Conservation (phyloP, 2,797 vertebrate genomes). For the Schizothorax lantsangensis region DNA sequence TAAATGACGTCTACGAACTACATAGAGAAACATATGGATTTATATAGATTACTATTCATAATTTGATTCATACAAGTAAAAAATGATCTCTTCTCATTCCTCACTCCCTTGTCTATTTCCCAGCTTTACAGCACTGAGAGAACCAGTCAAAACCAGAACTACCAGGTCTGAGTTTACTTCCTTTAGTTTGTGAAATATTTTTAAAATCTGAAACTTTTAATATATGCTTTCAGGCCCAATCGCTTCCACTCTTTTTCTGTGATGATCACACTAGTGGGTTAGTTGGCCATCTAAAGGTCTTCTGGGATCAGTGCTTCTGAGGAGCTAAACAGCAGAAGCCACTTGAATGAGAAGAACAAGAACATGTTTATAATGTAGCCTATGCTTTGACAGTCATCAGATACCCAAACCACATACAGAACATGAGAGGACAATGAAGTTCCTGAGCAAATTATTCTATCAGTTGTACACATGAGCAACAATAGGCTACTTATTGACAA, state of each 20-base stretch:
- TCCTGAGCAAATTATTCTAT: background rate
- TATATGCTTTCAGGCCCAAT: background rate
- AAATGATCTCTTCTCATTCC: background rate
- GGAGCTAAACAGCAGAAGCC: background rate
- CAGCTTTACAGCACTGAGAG: background rate
- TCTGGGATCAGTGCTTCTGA: background rate
- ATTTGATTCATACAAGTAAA: background rate
- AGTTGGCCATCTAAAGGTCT: background rate
- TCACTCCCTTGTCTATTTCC: background rate
- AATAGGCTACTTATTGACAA: background rate
- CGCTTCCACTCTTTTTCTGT: background rate
- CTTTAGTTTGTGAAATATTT: background rate
- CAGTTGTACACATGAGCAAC: no score
- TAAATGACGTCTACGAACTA: background rate
- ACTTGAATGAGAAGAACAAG: background rate
- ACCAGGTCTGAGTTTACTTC: background rate
- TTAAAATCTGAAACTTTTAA: background rate
- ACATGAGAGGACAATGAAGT: background rate
- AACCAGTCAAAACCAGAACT: background rate
- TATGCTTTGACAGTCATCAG: no score
- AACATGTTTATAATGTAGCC: background rate
- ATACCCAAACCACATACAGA: background rate
- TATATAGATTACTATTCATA: background rate
- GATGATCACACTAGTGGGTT: background rate
- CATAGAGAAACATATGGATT: background rate